Evolutionary conservation across 2,797 vertebrate genomes (phyloP).

Genomic region (Sebastes taczanowskii): DNA sequence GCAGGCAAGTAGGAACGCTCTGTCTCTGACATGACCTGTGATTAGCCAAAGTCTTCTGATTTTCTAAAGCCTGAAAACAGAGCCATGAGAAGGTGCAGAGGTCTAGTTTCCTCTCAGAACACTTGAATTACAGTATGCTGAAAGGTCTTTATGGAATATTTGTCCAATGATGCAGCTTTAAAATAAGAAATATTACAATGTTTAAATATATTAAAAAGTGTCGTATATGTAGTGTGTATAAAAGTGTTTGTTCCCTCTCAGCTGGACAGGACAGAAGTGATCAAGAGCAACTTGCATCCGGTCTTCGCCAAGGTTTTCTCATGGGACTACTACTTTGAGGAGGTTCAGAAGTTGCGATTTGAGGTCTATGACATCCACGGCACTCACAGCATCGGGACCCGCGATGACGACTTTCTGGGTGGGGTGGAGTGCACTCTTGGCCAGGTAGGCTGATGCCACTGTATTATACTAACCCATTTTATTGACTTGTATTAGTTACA

Average conservation of each 20-base stretch:
- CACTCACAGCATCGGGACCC: slow-evolving; percentile 87
- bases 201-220: neutral
- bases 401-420: slow-evolving; percentile 93
- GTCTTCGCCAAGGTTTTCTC: slow-evolving; percentile 94
- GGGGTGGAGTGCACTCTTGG: slow-evolving; percentile 94
- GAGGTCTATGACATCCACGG: slow-evolving; percentile 95
- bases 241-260: slow-evolving; percentile 58
- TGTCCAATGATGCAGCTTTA: no score
- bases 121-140: no score
- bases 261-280: slow-evolving; percentile 95
- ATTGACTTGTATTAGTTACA: neutral
- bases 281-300: slow-evolving; percentile 95
- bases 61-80: no score
- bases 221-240: neutral
- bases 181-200: neutral
- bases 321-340: slow-evolving; percentile 95
- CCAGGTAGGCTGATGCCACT: slow-evolving; percentile 82
- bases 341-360: slow-evolving; percentile 95
- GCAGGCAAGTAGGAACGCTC: no score
- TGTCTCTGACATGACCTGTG: no score
- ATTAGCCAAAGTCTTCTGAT: no score
- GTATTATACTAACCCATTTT: neutral
- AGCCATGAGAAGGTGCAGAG: no score
- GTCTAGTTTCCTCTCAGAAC: no score
- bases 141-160: no score